A percentile compares a stretch with the other conserved stretches of the same genome.
Conservation (phyloP, 2,888 invertebrate genomes). For the Scaptomyza cyrtandrae region DNA sequence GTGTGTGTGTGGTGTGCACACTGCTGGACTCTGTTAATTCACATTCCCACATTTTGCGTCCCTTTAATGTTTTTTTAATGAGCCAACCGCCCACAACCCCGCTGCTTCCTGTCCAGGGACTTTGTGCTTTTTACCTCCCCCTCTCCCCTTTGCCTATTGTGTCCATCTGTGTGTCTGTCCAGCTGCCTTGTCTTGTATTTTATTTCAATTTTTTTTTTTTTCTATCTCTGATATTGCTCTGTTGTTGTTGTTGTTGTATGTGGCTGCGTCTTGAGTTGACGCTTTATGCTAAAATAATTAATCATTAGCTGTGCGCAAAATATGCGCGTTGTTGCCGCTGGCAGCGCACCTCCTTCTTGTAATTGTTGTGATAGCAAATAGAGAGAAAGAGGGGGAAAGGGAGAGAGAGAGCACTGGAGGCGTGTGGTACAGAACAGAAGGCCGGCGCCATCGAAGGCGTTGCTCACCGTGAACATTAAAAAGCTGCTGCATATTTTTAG, state of each 20-base stretch:
- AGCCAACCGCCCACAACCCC: conserved; percentile 41
- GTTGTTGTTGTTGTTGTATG: conserved; percentile 24
- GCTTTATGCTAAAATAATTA: conserved; percentile 80
- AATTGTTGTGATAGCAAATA: conserved; percentile 67
- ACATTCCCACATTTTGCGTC: conserved; percentile 58
- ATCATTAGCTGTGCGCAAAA: conserved; percentile 77
- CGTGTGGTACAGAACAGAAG: not conserved
- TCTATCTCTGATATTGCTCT: conserved; percentile 1
- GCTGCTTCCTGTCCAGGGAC: conserved; percentile 45
- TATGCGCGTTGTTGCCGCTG: conserved; percentile 63
- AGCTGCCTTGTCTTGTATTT: conserved; percentile 67
- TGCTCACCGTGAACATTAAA: conserved; percentile 54
- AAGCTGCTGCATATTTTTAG: conserved; percentile 55
- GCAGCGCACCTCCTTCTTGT: conserved; percentile 67
- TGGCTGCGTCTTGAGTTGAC: conserved; percentile 74
- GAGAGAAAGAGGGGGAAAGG: not conserved
- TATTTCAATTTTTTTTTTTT: conserved; percentile 63
- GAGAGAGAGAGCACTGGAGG: not conserved
- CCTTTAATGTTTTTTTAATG: conserved; percentile 80
- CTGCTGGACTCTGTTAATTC: conserved; percentile 54
- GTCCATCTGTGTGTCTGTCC: conserved; percentile 29
- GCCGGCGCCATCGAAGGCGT: conserved; percentile 5
- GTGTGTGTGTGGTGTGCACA: not conserved
- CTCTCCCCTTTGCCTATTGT: not conserved
- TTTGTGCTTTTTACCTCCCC: conserved; percentile 11